phyloP scores from a whole-genome alignment of 1,140 invertebrate genomes.

The Conopomorpha cramerella region DNA sequence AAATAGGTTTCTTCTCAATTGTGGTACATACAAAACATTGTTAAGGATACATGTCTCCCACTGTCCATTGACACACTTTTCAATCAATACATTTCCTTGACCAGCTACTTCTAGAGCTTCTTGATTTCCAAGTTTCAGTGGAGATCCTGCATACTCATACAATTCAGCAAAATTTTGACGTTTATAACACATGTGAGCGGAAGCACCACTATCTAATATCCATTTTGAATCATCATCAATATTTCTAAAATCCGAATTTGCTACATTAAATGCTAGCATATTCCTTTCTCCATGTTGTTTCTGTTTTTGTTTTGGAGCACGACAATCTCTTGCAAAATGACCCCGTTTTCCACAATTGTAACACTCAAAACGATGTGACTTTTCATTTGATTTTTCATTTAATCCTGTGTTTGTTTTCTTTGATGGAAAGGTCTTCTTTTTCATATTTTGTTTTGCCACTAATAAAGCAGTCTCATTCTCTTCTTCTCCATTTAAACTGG shows the following conservation, averaged over 20 bases:
- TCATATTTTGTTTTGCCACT: constrained; percentile 8
- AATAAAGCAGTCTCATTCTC: constrained; percentile 15
- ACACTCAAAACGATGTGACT: constrained; percentile 13
- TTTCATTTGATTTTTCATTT: constrained; percentile 1
- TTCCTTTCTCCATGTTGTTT: constrained; percentile 6
- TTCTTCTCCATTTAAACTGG: constrained; percentile 17
- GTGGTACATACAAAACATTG: background rate
- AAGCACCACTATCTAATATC: constrained; percentile 29
- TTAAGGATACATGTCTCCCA: background rate
- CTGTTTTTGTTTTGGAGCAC: constrained; percentile 9
- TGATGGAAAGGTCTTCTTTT: constrained; percentile 7
- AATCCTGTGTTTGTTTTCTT: constrained; percentile 2
- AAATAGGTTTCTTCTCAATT: background rate
- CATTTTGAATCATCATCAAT: constrained; percentile 11
- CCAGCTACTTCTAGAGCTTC: constrained; percentile 8
- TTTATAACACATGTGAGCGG: constrained; percentile 21
- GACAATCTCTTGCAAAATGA: constrained; percentile 17
- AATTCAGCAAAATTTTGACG: constrained; percentile 12
- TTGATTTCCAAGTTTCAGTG: constrained; percentile 15
- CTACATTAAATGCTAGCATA: constrained; percentile 14
- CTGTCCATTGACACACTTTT: background rate
- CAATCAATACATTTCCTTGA: background rate
- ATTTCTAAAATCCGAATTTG: constrained; percentile 7
- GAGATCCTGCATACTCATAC: constrained; percentile 9
- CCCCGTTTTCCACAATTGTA: constrained; percentile 19